Evolutionary conservation across 2,113 vertebrate species (phyloP), one percentile per base, ranked within the genome.

Genomic region (Nymphicus hollandicus): DNA sequence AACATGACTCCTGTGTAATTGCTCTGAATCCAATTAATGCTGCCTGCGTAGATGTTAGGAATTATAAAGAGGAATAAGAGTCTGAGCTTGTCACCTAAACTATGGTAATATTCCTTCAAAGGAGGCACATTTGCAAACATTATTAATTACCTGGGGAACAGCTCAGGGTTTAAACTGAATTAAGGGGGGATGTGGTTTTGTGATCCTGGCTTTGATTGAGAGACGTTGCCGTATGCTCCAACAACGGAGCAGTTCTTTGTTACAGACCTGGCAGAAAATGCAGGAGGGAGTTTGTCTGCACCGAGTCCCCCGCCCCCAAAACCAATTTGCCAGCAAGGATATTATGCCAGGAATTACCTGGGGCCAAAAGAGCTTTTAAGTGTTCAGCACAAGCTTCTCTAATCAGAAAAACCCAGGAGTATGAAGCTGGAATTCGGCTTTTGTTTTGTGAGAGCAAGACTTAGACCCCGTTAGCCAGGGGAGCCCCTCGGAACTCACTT

Each of bases 1-100:
- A 95, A 79, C 65, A 27, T 4, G 20, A 80, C 61, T 96, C 82
- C 73, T 60, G 52, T 84, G 93, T 94, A 96, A 93, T 89, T 84
- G 93, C 88, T 93, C 37, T 81, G 90, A 91, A 95, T 97, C 92
- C 92, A 90, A 91, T 94, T 97, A 96, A 94, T 92, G 95, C 86
- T 91, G 77, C 90, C 93, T 86, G 93, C 92, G 83, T 93, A 91
- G 93, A 95, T 93, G 88, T 76, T 74, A 84, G 91, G 93, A 96
- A 96, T 97, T 93, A 83, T 72, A 93, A 96, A 95, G 78, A 92
- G 78, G 83, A 96, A 76, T 89, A 81, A 7, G 39, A 81, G 46
- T n/a, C 39, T 31, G 13, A 91, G 82, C 93, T 92, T 87, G 86
- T 66, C 94, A 84, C 89, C n/a, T 74, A 60, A 86, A 58, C 91